Evolutionary conservation across 2,888 invertebrate species (phyloP).

Genomic region (Plusia festucae): DNA sequence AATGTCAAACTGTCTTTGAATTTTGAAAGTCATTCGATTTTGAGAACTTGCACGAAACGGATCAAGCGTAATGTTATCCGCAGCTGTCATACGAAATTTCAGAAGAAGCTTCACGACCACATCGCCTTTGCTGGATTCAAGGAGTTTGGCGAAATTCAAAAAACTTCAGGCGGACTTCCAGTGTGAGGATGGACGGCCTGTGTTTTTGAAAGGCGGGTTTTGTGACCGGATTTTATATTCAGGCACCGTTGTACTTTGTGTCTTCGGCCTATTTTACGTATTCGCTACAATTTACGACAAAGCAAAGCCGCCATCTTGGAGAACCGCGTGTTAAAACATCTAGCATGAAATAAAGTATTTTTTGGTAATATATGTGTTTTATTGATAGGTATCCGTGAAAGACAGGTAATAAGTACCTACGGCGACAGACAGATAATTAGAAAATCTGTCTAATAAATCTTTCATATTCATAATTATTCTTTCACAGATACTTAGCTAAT

Average conservation of each 20-base stretch:
- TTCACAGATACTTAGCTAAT: too few relatives aligned
- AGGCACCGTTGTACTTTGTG: conserved; percentile 39
- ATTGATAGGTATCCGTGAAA: background rate
- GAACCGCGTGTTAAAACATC: conserved; percentile 21
- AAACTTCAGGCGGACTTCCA: conserved; percentile 67
- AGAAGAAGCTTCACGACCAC: conserved; percentile 47
- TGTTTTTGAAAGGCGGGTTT: conserved; percentile 64
- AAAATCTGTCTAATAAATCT: too few relatives aligned
- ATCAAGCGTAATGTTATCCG: conserved; percentile 33
- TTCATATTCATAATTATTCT: too few relatives aligned
- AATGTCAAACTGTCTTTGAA: conserved; percentile 1
- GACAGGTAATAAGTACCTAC: too few relatives aligned
- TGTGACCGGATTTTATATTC: conserved; percentile 63
- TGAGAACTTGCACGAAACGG: conserved; percentile 21
- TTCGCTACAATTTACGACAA: conserved; percentile 58
- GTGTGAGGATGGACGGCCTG: conserved; percentile 64
- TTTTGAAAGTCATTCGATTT: conserved; percentile 29
- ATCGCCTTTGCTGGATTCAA: conserved; percentile 23
- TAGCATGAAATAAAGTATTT: conserved; percentile 12
- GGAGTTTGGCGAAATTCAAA: conserved; percentile 51
- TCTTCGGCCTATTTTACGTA: conserved; percentile 7
- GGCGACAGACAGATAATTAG: too few relatives aligned
- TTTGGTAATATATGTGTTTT: background rate
- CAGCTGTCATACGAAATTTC: conserved; percentile 22
- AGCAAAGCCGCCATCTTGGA: conserved; percentile 69